These are phyloP conservation scores for Pristionchus maxplancki DNA, from an alignment of 2,888 invertebrate species.

Conservation along the genomic window DNA sequence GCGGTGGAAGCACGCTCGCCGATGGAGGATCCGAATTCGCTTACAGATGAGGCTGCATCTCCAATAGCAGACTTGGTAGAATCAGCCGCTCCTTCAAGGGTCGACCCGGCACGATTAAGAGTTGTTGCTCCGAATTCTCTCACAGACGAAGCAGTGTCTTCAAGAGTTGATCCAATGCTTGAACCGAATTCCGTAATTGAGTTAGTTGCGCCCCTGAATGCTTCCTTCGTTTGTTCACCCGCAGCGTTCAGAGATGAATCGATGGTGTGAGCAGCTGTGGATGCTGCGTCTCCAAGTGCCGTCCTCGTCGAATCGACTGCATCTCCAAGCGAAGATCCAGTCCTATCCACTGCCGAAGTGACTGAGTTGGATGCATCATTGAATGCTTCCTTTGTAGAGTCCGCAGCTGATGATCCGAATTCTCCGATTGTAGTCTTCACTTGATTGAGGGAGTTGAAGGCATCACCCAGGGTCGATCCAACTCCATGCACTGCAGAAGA, in stretches of 20 bases:
- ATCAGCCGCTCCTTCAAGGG: not conserved
- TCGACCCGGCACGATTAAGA: not conserved
- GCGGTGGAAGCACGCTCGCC: not conserved
- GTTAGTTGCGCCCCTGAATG: not conserved
- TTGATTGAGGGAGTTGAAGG: not conserved
- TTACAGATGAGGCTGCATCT: not conserved
- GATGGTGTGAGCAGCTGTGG: not conserved
- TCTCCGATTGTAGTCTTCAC: not conserved
- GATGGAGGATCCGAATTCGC: not conserved
- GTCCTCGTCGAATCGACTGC: not conserved
- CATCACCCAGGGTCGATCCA: not conserved
- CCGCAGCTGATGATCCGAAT: not conserved
- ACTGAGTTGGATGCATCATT: not conserved
- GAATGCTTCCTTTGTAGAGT: not conserved
- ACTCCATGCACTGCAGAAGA: not conserved
- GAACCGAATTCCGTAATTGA: not conserved
- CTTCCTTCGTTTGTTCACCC: not conserved
- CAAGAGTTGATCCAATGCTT: not conserved
- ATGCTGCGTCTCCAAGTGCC: not conserved
- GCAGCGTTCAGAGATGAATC: not conserved
- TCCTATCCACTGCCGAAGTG: not conserved
- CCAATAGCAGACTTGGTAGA: too few species aligned
- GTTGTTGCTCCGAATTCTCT: too few species aligned
- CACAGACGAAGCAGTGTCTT: not conserved
- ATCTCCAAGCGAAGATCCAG: not conserved